Conservation (phyloP, 2,797 vertebrate genomes). For the Lophius americanus region DNA sequence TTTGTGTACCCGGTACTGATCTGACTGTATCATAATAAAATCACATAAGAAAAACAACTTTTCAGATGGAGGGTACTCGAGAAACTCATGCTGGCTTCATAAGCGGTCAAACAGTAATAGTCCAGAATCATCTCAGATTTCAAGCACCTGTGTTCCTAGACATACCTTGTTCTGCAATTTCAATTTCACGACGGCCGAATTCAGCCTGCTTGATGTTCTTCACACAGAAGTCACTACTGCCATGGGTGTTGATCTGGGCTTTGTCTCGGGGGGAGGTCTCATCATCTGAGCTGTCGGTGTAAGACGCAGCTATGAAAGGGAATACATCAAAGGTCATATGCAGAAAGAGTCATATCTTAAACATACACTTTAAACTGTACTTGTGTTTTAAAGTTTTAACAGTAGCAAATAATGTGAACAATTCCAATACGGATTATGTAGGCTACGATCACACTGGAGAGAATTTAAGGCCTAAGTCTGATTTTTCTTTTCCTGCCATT, state of each 20-base stretch:
- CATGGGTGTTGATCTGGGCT: constrained; percentile 93
- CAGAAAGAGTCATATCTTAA: constrained; percentile 40
- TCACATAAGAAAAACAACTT: constrained; percentile 2
- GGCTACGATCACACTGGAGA: no score
- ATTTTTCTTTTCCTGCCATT: no score
- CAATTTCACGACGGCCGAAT: constrained; percentile 96
- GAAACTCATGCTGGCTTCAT: background rate
- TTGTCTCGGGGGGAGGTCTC: constrained; percentile 97
- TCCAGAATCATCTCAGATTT: background rate
- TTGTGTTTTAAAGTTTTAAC: no score
- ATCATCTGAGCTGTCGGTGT: constrained; percentile 98
- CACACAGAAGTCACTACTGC: constrained; percentile 97
- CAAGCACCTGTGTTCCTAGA: background rate
- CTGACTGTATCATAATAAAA: constrained; percentile 3
- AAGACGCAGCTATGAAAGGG: constrained; percentile 89
- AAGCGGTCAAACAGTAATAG: background rate
- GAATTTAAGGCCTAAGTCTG: no score
- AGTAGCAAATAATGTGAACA: no score
- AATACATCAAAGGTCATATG: constrained; percentile 51
- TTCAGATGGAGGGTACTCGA: no score
- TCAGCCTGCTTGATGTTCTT: constrained; percentile 99
- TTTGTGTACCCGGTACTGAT: constrained; percentile 16
- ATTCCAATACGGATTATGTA: no score
- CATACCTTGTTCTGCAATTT: constrained; percentile 97
- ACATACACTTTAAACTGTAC: constrained; percentile 33